These are phyloP conservation scores for Triplophysa dalaica DNA, from an alignment of 2,113 vertebrate genomes.

Conservation along the genomic window DNA sequence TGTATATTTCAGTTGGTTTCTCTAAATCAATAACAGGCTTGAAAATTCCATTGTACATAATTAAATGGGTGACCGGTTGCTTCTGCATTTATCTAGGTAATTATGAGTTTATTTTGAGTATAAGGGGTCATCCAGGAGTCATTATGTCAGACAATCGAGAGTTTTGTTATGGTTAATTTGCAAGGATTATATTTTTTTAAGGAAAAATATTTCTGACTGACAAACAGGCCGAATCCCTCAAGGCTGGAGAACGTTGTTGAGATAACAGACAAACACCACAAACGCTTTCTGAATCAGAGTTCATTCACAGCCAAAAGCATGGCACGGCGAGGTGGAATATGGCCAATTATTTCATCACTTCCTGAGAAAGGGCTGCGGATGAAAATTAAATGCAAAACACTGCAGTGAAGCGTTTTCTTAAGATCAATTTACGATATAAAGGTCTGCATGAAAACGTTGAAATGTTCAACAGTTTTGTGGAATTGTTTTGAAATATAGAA, in stretches of 20 bases:
- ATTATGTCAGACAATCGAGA: slow-evolving; percentile 40
- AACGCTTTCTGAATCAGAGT: slow-evolving; percentile 32
- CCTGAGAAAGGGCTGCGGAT: slow-evolving; percentile 37
- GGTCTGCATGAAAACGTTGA: too few relatives aligned
- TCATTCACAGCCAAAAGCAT: slow-evolving; percentile 27
- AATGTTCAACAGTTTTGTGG: too few relatives aligned
- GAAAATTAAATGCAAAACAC: slow-evolving; percentile 14
- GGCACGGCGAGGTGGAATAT: slow-evolving; percentile 27
- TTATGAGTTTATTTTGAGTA: slow-evolving; percentile 12
- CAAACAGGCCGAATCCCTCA: slow-evolving; percentile 29
- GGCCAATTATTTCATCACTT: slow-evolving; percentile 48
- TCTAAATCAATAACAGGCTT: slow-evolving; percentile 8
- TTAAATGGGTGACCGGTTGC: slow-evolving; percentile 12
- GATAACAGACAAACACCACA: slow-evolving; percentile 40
- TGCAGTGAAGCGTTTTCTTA: neutral
- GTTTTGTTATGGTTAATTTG: slow-evolving; percentile 27
- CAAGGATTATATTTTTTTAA: neutral
- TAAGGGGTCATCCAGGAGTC: slow-evolving; percentile 28
- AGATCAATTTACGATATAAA: too few relatives aligned
- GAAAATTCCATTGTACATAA: neutral
- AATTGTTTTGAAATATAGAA: too few relatives aligned
- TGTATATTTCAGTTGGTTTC: neutral
- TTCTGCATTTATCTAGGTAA: neutral
- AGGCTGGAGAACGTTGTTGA: slow-evolving; percentile 35
- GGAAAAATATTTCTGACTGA: slow-evolving; percentile 21